Evolutionary conservation across 2,888 invertebrate genomes (phyloP).

Genomic region (Copidosoma aretas): DNA sequence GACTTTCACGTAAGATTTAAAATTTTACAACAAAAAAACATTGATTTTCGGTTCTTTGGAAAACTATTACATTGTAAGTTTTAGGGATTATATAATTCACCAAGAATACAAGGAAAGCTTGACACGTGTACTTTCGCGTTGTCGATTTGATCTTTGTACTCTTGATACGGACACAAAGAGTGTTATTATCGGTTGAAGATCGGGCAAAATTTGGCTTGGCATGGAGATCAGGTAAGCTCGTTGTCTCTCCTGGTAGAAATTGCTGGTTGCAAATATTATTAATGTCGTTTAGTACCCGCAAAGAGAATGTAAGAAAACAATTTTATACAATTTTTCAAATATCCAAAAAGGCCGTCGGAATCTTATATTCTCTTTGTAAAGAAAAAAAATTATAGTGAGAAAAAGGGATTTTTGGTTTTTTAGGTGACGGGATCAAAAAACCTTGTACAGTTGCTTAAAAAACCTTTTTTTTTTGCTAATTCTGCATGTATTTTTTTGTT

Average conservation of each 20-base stretch:
- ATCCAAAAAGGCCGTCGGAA: too few relatives aligned
- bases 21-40: neutral
- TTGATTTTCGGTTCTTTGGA: slow-evolving; percentile 39
- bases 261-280: slow-evolving; percentile 18
- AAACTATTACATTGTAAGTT: slow-evolving; percentile 6
- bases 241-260: slow-evolving; percentile 16
- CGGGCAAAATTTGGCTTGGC: neutral
- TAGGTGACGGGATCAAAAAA: slow-evolving; percentile 36
- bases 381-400: slow-evolving; percentile 5
- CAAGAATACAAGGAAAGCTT: slow-evolving; percentile 13
- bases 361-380: too few relatives aligned
- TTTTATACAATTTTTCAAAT: too few relatives aligned
- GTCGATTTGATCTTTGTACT: slow-evolving; percentile 14
- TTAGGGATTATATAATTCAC: neutral
- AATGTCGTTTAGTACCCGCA: slow-evolving; percentile 20
- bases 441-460: slow-evolving; percentile 39
- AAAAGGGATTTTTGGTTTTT: slow-evolving; percentile 39
- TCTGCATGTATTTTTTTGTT: slow-evolving; percentile 11
- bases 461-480: slow-evolving; percentile 31
- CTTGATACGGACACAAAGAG: slow-evolving; percentile 10
- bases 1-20: neutral
- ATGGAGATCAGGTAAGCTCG: slow-evolving; percentile 23
- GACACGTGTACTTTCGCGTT: neutral
- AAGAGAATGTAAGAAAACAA: slow-evolving; percentile 25
- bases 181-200: slow-evolving; percentile 15